phyloP scores from a whole-genome alignment of 2,113 vertebrate species.

The Halichoerus grypus region DNA sequence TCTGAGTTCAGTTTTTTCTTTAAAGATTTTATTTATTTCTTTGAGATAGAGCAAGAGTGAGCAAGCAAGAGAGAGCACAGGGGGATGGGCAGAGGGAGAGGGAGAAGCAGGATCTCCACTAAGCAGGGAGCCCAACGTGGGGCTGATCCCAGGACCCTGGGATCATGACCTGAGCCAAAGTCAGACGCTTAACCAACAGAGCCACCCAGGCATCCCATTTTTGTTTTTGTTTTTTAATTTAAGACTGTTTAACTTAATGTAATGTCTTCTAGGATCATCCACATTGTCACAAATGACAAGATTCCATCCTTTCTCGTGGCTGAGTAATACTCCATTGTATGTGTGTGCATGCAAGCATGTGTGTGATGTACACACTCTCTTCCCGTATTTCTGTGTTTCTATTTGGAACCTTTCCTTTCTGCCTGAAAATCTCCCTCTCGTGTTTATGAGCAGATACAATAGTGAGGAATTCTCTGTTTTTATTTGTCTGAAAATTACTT shows the following conservation, averaged over 20 bases:
- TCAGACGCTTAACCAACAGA: too few species aligned
- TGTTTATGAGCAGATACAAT: background rate
- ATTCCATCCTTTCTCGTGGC: background rate
- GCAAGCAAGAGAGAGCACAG: background rate
- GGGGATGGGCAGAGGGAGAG: background rate
- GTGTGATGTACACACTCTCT: background rate
- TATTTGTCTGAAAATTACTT: background rate
- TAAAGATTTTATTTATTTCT: background rate
- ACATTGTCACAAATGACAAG: too few species aligned
- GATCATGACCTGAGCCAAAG: too few species aligned
- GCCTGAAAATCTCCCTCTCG: background rate
- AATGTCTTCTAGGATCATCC: background rate
- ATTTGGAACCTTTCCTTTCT: background rate
- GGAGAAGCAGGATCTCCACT: background rate
- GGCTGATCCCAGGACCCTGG: too few species aligned
- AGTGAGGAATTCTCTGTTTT: background rate
- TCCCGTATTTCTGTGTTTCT: background rate
- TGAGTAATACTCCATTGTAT: background rate
- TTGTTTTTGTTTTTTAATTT: background rate
- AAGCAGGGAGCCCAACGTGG: background rate
- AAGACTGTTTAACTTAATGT: background rate
- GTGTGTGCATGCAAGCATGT: background rate
- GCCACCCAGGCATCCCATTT: too few species aligned
- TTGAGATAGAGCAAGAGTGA: background rate
- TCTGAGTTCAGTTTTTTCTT: background rate